Percentiles rank a stretch among this genome's conserved stretches.
Conservation (phyloP, 2,113 vertebrate species). For the Mesembrinibis cayennensis region DNA sequence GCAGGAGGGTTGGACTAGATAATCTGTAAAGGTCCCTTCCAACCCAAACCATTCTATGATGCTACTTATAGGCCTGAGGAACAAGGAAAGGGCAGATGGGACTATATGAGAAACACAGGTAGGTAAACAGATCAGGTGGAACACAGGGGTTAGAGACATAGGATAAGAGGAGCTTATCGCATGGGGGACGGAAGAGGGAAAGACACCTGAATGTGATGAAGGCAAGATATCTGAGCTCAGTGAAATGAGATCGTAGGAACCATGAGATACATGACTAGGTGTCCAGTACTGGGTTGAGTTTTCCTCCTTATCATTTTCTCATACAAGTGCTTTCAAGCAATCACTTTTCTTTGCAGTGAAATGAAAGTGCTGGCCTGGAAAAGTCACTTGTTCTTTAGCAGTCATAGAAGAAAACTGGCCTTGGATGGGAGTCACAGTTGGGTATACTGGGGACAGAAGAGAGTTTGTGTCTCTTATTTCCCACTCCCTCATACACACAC, state of each 20-base stretch:
- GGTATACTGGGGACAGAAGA: not conserved
- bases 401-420: not conserved
- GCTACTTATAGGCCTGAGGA: not conserved
- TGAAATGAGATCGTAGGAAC: not conserved
- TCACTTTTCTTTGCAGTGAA: not conserved
- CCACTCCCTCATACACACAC: not conserved
- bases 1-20: not conserved
- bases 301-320: not conserved
- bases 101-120: not conserved
- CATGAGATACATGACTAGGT: not conserved
- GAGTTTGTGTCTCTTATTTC: not conserved
- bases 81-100: not conserved
- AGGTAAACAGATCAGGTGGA: not conserved
- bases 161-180: not conserved
- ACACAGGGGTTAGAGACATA: not conserved
- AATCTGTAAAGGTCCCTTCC: not conserved
- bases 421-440: not conserved
- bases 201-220: not conserved
- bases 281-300: not conserved
- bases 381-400: not conserved
- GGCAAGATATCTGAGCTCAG: not conserved
- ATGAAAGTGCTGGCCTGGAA: not conserved
- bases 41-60: not conserved
- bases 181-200: not conserved
- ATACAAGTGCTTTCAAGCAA: not conserved